phyloP scores from a whole-genome alignment of 2,113 vertebrate genomes.

The Phaethon lepturus region DNA sequence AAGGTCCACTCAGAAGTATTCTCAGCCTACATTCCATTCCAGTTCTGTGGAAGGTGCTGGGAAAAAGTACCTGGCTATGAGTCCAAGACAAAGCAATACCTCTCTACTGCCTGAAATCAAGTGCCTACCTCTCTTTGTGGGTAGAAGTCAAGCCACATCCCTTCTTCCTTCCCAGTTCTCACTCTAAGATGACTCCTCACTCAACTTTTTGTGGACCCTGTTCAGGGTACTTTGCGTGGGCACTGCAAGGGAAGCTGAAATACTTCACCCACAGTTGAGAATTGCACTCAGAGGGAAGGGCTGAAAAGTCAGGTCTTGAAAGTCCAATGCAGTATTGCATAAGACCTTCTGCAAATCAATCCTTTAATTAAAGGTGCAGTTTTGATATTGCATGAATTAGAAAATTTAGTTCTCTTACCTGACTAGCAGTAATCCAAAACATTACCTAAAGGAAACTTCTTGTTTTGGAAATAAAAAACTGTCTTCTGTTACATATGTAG shows the following conservation, averaged over 20 bases:
- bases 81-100: not conserved
- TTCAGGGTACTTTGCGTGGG: not conserved
- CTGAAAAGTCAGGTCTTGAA: not conserved
- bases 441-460: not conserved
- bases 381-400: not conserved
- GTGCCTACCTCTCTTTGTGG: not conserved
- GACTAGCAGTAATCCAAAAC: not conserved
- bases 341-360: not conserved
- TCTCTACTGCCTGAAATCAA: not conserved
- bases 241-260: not conserved
- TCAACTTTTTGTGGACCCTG: not conserved
- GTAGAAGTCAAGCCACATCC: not conserved
- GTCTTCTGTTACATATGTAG: not conserved
- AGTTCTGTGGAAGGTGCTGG: not conserved
- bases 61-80: not conserved
- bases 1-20: not conserved
- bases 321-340: not conserved
- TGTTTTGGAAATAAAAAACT: not conserved
- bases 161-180: not conserved
- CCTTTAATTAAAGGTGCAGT: not conserved
- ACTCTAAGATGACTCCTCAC: not conserved
- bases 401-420: not conserved
- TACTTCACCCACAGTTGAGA: not conserved
- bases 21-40: not conserved
- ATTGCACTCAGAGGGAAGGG: not conserved